Evolutionary conservation across 92 coral and sea anemone genomes (phyloP).

Genomic region (Micromussa lordhowensis): DNA sequence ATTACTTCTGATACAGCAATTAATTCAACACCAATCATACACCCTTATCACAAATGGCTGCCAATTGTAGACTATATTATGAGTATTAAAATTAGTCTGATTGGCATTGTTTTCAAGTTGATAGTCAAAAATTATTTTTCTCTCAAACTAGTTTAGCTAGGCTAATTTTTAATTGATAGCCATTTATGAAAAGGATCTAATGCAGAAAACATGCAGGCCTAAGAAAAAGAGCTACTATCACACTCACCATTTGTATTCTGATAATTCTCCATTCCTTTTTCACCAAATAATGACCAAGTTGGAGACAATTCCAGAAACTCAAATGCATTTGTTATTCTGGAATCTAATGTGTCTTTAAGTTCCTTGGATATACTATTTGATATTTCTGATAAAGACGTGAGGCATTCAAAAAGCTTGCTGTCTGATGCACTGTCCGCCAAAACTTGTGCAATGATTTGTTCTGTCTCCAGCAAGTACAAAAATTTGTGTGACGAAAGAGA

Average conservation of each 20-base stretch:
- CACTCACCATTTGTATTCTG: constrained; percentile 62
- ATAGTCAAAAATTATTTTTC: too few species aligned
- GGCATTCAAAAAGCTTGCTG: constrained; percentile 66
- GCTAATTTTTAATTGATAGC: too few species aligned
- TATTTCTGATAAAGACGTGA: constrained; percentile 62
- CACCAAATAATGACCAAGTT: constrained; percentile 77
- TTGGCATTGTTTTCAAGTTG: too few species aligned
- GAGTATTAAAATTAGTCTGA: too few species aligned
- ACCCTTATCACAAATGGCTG: too few species aligned
- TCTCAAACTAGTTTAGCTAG: too few species aligned
- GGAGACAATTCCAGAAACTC: constrained; percentile 82
- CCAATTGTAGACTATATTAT: too few species aligned
- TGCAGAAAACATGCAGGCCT: too few species aligned
- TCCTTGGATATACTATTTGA: constrained; percentile 76
- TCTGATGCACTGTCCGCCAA: constrained; percentile 76
- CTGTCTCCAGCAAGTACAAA: constrained; percentile 72
- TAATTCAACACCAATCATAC: too few species aligned
- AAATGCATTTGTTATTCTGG: constrained; percentile 84
- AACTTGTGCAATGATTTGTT: constrained; percentile 79
- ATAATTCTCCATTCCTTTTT: constrained; percentile 50
- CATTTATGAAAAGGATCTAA: too few species aligned
- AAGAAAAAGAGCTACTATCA: neutral
- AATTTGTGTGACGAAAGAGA: constrained; percentile 80
- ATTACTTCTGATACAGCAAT: too few species aligned
- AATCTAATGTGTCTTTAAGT: constrained; percentile 71